Base-by-base conservation (phyloP, 2,797 vertebrate species). In the Sorex maritimensis region DNA sequence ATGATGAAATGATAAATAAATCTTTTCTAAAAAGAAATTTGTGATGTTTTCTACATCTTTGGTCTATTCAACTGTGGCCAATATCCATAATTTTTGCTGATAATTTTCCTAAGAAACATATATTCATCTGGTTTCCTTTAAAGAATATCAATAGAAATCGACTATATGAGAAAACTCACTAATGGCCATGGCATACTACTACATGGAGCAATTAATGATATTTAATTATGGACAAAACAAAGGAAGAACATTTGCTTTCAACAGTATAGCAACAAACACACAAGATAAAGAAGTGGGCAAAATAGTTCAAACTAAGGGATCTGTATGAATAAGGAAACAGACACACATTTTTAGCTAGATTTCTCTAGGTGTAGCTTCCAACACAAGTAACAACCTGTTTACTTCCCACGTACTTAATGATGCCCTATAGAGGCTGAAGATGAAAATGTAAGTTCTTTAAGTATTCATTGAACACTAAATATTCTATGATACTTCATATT, bases 291-390 rank as follows among this genome's bases (percentile, higher is more conserved):
- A 71, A 24, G 3, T 11, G 26, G 58, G 5, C 73, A 55, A 61
- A 93, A 79, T 19, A 83, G 34, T 30, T 79, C 26, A 81, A 84
- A 49, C 34, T 74, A 85, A 88, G 23, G 17, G 87, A 79, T 81
- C 55, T 74, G 17, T 87, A 34, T 87, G 34, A 81, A 65, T 93
- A 88, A 81, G 88, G 75, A 93, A 92, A 82, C 5, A 73, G 46
- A 85, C 83, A 34, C 55, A 78, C 55, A 58, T 67, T 21, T 85
- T 80, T 12, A 72, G 58, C 24, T 52, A 88, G n/a, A 75, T 79
- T 94, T 92, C 58, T 88, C 85, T 5, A 90, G 55, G 75, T 86
- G 23, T 68, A 34, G 86, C 38, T 49, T 90, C 17, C 10, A 38
- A 83, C 2, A 90, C 24, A 90, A 67, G 74, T 2, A 5, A 86